A percentile compares a stretch with the other conserved stretches of the same genome.
phyloP scores from a whole-genome alignment of 2,113 vertebrate genomes.

The Cyprinus carpio region DNA sequence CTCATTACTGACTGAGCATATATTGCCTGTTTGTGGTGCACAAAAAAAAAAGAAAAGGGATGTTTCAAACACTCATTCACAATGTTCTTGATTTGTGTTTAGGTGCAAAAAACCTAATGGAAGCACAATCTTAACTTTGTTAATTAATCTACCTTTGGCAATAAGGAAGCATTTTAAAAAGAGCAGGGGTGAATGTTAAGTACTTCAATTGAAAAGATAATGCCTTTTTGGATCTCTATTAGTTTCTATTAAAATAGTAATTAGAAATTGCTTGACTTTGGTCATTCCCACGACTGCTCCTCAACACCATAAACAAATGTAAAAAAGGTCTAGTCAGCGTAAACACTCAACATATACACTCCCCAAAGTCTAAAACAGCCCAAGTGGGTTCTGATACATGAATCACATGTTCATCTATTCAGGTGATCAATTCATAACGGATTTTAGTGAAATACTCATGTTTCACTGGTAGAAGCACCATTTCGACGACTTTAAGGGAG shows the following conservation, averaged over 20 bases:
- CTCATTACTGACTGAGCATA: conserved; percentile 49
- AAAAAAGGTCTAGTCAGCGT: background rate
- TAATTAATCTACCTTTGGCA: conserved; percentile 56
- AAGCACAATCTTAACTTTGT: conserved; percentile 51
- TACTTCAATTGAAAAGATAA: background rate
- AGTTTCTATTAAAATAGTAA: conserved; percentile 7
- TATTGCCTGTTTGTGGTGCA: conserved; percentile 52
- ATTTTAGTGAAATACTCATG: conserved; percentile 20
- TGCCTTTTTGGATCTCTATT: background rate
- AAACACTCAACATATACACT: background rate
- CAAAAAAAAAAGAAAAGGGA: conserved; percentile 5
- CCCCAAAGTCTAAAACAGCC: background rate
- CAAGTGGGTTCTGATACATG: background rate
- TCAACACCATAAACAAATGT: background rate
- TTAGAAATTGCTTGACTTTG: conserved; percentile 38
- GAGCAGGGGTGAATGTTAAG: background rate
- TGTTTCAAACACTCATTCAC: conserved; percentile 34
- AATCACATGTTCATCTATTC: background rate
- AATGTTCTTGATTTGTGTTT: conserved; percentile 42
- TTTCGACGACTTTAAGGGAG: conserved; percentile 8
- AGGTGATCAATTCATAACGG: background rate
- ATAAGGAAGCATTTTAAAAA: conserved; percentile 53
- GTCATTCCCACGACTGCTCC: conserved; percentile 37
- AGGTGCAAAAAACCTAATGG: conserved; percentile 45
- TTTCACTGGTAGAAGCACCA: conserved; percentile 48